phyloP scores from a whole-genome alignment of 2,113 vertebrate genomes.

The Ophthalmolycus amberensis region DNA sequence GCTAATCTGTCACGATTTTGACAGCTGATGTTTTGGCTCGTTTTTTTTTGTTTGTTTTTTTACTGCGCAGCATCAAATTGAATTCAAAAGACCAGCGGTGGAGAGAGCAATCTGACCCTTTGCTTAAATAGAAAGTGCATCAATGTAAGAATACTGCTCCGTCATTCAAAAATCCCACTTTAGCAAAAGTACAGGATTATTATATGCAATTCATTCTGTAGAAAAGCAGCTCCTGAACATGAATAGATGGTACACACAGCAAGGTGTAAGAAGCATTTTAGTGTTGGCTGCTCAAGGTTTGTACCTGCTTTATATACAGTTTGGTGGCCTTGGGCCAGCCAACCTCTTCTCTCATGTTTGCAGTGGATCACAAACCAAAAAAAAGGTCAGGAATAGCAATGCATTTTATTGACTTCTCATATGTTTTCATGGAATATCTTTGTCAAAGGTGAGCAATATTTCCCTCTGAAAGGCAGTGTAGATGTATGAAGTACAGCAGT shows the following conservation, averaged over 20 bases:
- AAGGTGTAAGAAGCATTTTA: too few species aligned
- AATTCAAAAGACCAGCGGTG: background rate
- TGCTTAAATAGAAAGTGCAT: background rate
- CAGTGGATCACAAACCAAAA: background rate
- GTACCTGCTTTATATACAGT: background rate
- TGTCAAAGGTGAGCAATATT: background rate
- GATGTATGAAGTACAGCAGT: background rate
- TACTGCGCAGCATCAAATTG: background rate
- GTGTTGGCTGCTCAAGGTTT: too few species aligned
- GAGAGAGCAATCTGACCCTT: background rate
- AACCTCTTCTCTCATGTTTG: too few species aligned
- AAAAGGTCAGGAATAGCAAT: background rate
- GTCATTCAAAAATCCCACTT: background rate
- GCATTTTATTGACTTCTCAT: background rate
- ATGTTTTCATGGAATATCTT: background rate
- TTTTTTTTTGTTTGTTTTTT: slow-evolving; percentile 7
- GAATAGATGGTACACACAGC: too few species aligned
- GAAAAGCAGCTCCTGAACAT: too few species aligned
- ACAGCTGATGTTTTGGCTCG: slow-evolving; percentile 24
- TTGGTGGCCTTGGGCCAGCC: background rate
- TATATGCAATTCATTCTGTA: background rate
- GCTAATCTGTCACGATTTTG: slow-evolving; percentile 41
- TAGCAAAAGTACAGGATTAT: background rate
- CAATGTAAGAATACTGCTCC: background rate
- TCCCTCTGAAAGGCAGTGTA: background rate